Evolutionary conservation across 1,140 invertebrate species (phyloP).

Genomic region (Cydia pomonella): DNA sequence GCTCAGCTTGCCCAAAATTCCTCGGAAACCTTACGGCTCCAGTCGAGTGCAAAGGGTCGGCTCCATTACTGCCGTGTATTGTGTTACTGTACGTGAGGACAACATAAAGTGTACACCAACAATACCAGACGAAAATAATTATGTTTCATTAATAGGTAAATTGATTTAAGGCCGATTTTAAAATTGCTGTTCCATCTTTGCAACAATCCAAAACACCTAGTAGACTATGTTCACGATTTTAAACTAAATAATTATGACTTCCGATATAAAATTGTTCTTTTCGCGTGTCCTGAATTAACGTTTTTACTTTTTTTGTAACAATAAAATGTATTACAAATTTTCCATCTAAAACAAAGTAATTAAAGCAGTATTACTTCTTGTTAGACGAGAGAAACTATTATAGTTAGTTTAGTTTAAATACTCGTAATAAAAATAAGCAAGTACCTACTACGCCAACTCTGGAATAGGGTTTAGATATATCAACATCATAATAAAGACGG

Average conservation of each 20-base stretch:
- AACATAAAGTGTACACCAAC: neutral
- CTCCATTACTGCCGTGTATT: conserved; percentile 36
- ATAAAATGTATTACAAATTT: neutral
- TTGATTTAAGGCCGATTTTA: too few relatives aligned
- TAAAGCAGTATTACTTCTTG: neutral
- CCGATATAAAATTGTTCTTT: too few relatives aligned
- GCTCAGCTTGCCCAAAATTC: conserved; percentile 39
- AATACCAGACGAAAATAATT: neutral
- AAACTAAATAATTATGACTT: too few relatives aligned
- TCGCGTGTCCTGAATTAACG: too few relatives aligned
- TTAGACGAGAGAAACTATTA: neutral
- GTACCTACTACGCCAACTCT: neutral
- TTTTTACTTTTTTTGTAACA: too few relatives aligned
- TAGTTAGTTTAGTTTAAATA: neutral
- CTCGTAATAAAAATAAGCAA: conserved; percentile 3
- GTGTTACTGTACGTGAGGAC: conserved; percentile 35
- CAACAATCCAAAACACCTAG: too few relatives aligned
- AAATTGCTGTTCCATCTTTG: too few relatives aligned
- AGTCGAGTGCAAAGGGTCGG: conserved; percentile 43
- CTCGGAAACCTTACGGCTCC: conserved; percentile 49
- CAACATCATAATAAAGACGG: conserved; percentile 16
- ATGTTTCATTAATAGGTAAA: too few relatives aligned
- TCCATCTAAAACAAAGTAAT: neutral
- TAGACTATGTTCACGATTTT: too few relatives aligned
- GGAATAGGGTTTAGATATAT: neutral